A percentile compares a stretch with the other conserved stretches of the same genome.
Evolutionary conservation across 2,113 vertebrate genomes (phyloP).

Genomic region (Brachionichthys hirsutus): DNA sequence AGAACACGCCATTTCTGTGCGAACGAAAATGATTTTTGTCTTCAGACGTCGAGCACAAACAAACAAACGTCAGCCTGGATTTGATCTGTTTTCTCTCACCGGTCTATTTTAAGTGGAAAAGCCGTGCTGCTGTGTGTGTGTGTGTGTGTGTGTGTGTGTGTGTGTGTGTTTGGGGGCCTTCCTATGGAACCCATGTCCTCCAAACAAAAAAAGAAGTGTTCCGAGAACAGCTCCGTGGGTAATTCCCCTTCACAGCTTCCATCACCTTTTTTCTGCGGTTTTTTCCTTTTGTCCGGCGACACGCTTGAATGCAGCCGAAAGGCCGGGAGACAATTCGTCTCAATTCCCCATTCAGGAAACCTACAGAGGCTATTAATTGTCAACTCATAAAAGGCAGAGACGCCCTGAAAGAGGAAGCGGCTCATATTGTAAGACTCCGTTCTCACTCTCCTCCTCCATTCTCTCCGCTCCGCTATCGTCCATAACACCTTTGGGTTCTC

Average conservation of each 20-base stretch:
- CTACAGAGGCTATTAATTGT: constrained; percentile 75
- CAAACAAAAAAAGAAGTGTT: constrained; percentile 65
- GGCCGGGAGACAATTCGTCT: constrained; percentile 71
- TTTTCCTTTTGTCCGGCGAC: constrained; percentile 57
- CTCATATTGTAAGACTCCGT: constrained; percentile 38
- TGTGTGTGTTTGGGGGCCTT: too few relatives aligned
- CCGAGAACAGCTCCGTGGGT: constrained; percentile 62
- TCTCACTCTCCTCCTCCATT: constrained; percentile 33
- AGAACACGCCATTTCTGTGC: constrained; percentile 27
- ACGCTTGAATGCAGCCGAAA: constrained; percentile 76
- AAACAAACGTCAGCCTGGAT: constrained; percentile 55
- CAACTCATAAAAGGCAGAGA: constrained; percentile 68
- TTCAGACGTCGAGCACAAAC: constrained; percentile 35
- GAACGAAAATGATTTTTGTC: constrained; percentile 41
- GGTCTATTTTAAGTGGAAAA: background rate
- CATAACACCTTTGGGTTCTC: constrained; percentile 56
- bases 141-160: too few relatives aligned
- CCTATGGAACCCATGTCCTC: constrained; percentile 38
- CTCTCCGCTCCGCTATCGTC: constrained; percentile 46
- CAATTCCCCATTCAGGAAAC: constrained; percentile 71
- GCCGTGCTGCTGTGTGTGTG: too few relatives aligned
- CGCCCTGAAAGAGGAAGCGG: constrained; percentile 56
- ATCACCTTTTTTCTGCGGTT: constrained; percentile 40
- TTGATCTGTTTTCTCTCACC: constrained; percentile 49
- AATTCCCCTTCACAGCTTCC: constrained; percentile 51